These are phyloP conservation scores for Apostichopus californicus DNA, from an alignment of 35 echinoderm and acorn worm species.

Conservation along the genomic window DNA sequence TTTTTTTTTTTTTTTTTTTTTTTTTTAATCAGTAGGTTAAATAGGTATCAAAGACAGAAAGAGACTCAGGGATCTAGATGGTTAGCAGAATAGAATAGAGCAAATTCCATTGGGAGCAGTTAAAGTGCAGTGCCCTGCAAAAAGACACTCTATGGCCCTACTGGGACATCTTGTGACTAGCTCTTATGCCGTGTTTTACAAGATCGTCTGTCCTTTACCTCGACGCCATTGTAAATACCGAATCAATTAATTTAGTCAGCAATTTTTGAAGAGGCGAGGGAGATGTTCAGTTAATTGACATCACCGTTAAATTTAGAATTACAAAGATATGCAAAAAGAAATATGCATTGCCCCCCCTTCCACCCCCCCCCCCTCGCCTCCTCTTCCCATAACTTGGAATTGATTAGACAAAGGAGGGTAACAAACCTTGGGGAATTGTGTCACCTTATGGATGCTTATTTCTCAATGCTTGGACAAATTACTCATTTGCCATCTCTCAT, in stretches of 20 bases:
- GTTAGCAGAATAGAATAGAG: neutral
- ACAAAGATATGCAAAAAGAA: too few species aligned
- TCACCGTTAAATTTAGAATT: too few species aligned
- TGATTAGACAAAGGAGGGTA: too few species aligned
- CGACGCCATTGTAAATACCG: neutral
- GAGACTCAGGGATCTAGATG: neutral
- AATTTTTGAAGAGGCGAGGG: neutral
- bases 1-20: neutral
- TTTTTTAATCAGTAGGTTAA: conserved; percentile 20
- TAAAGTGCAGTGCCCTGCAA: conserved; percentile 27
- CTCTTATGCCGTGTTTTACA: neutral
- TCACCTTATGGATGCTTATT: too few species aligned
- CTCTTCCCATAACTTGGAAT: too few species aligned
- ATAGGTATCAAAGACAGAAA: neutral
- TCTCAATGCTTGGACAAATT: too few species aligned
- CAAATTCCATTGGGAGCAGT: conserved; percentile 19
- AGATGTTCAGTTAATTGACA: neutral
- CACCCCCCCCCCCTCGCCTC: too few species aligned
- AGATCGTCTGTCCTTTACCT: neutral
- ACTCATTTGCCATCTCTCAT: too few species aligned
- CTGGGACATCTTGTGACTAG: neutral
- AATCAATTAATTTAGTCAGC: neutral
- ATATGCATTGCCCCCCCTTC: too few species aligned
- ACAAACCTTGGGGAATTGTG: too few species aligned
- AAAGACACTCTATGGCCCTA: neutral